Conservation (phyloP, 2,113 vertebrate species). For the Mastomys coucha region DNA sequence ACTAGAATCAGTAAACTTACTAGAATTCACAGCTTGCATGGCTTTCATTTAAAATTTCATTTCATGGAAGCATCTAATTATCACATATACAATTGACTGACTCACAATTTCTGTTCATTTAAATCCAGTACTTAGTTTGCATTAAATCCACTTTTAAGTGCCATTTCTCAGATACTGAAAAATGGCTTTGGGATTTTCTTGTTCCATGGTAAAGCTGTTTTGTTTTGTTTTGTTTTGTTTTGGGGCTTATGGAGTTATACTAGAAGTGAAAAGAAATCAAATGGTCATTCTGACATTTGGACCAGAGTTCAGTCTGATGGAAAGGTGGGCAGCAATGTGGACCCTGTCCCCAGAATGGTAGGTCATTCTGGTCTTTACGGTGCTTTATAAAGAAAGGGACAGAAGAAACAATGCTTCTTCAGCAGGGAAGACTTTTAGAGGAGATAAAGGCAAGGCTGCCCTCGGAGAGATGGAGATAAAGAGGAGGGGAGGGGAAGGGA, state of each 20-base stretch:
- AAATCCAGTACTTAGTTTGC: slow-evolving; percentile 9
- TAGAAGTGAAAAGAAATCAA: neutral
- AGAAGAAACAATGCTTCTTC: neutral
- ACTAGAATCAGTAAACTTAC: neutral
- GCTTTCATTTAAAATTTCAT: slow-evolving; percentile 9
- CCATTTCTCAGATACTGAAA: neutral
- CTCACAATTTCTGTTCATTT: slow-evolving; percentile 23
- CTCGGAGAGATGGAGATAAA: neutral
- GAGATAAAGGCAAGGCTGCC: neutral
- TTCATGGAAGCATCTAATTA: slow-evolving; percentile 10
- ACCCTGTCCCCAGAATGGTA: neutral
- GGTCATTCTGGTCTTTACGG: neutral
- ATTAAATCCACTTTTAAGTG: neutral
- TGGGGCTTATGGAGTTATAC: neutral
- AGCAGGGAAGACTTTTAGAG: neutral
- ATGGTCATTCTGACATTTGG: neutral
- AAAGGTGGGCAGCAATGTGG: neutral
- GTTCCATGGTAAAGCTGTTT: neutral
- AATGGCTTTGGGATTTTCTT: neutral
- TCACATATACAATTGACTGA: neutral
- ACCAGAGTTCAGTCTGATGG: neutral
- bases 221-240: neutral
- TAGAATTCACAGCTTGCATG: neutral
- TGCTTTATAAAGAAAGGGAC: neutral
- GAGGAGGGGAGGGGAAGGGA: neutral